These are phyloP conservation scores for Beris morrisii DNA, from an alignment of 2,888 invertebrate genomes.

Conservation along the genomic window DNA sequence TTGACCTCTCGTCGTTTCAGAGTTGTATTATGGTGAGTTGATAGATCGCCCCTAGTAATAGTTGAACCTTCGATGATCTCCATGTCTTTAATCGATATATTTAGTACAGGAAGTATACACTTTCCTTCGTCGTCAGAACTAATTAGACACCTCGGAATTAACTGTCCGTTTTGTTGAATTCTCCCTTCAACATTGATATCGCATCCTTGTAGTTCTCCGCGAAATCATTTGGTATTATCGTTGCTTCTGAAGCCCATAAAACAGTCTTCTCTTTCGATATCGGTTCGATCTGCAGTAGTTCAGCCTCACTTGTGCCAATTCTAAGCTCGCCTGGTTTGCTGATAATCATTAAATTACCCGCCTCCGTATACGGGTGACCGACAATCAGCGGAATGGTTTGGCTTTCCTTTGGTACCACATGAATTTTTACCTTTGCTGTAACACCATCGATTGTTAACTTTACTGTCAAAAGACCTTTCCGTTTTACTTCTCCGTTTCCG, in stretches of 20 bases:
- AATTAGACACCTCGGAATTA: constrained; percentile 5
- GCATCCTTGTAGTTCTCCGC: background rate
- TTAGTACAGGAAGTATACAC: constrained; percentile 3
- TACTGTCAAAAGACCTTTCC: background rate
- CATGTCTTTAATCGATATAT: background rate
- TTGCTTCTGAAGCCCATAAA: background rate
- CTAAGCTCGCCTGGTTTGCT: no score
- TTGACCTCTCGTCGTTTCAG: background rate
- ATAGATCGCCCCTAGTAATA: background rate
- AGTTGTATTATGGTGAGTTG: no score
- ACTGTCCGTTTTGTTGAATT: background rate
- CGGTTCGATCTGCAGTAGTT: background rate
- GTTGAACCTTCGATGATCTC: background rate
- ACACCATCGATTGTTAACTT: constrained; percentile 1
- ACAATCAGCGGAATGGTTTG: constrained; percentile 13
- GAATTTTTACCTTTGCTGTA: constrained; percentile 1
- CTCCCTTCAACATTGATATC: background rate
- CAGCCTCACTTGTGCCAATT: background rate
- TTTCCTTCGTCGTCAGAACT: constrained; percentile 9
- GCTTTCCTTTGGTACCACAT: constrained; percentile 1
- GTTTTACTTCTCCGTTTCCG: background rate
- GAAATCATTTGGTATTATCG: background rate
- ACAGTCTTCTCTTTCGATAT: background rate
- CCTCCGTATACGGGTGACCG: no score
- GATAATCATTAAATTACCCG: no score